Base-by-base conservation (phyloP, 2,888 invertebrate genomes). In the Apamea sordens region DNA sequence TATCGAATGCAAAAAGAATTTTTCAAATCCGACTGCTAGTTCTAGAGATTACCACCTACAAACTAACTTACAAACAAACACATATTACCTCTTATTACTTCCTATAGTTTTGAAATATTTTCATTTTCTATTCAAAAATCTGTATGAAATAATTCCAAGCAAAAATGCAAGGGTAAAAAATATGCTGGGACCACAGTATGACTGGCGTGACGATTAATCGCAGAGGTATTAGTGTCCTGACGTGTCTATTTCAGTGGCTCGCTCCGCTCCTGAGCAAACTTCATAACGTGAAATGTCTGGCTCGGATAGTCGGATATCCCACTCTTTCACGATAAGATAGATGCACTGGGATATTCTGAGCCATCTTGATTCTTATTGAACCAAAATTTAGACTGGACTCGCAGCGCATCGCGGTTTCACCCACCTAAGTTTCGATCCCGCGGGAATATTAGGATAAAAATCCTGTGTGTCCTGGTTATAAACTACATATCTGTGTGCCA, bases 191-290 rank as follows among this genome's bases (percentile, higher is more conserved):
- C 56, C 47, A 15, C 36, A 32, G 24, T 50, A 63, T 4, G 53
- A 7, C 47, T 64, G 68, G 70, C 53, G 41, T 72, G 24, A 36
- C 76, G 74, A 82, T 85, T 85, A 82, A 79, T 86, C 73, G 76
- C 69, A 28, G n/a, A n/a, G 61, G 73, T 86, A 84, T 84, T 77
- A 82, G 78, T 28, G 50, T 82, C 82, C 83, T 85, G 87, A 81
- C 76, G 61, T 61, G 63, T 71, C 75, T 77, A 81, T 79, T 77
- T 68, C 61, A 63, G 75, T 70, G 50, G 77, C 47, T 32, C 50
- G 74, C 80, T 76, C 44, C 67, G 73, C 76, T 86, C 85, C 86
- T 86, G 84, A 79, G 78, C 83, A 89, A 88, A 89, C 89, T 79
- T 88, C 84, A 89, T 88, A 89, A 82, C 73, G 75, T 24, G 24